These are phyloP conservation scores for Nemoura dubitans DNA, from an alignment of 2,888 invertebrate species.

Conservation along the genomic window DNA sequence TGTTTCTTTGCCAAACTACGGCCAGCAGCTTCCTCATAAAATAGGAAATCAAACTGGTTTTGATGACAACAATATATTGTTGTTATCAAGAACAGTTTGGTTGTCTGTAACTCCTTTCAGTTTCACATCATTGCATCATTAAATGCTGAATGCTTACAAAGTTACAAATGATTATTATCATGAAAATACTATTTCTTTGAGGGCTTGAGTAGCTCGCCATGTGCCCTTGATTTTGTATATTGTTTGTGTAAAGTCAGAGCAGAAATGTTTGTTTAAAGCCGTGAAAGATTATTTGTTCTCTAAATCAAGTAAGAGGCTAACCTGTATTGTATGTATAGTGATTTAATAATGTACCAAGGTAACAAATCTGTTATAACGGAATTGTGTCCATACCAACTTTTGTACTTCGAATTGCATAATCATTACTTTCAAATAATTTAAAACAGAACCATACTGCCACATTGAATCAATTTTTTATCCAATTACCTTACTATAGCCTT, in stretches of 20 bases:
- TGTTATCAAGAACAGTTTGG: no score
- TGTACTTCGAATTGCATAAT: background rate
- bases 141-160: no score
- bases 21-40: background rate
- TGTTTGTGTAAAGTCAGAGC: background rate
- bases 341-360: background rate
- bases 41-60: background rate
- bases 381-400: background rate
- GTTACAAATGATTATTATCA: no score
- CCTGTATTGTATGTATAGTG: background rate
- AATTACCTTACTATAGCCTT: background rate
- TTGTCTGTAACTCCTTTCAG: no score
- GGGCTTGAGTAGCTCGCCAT: background rate
- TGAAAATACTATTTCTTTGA: no score
- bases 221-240: background rate
- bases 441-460: background rate
- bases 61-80: no score
- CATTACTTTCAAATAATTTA: background rate
- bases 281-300: no score
- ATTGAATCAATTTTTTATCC: background rate
- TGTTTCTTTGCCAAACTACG: slow-evolving; percentile 34
- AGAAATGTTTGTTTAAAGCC: background rate
- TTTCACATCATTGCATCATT: no score
- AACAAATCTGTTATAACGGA: background rate
- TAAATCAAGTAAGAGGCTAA: no score